Evolutionary conservation across 1,140 invertebrate genomes (phyloP), one percentile per base, ranked within the genome.

Genomic region (Samia ricini): DNA sequence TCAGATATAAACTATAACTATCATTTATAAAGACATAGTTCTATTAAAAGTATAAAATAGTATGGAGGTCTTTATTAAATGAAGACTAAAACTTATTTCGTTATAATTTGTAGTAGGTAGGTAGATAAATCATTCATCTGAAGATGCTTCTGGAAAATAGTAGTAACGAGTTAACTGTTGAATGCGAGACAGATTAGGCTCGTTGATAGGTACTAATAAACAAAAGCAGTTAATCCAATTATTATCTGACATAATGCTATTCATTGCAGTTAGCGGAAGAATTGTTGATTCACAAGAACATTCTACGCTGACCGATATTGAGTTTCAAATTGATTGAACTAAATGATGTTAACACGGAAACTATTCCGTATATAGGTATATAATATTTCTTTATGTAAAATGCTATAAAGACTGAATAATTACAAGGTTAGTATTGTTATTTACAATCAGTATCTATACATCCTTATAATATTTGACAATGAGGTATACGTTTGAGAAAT

Each of bases 181-280:
- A 42, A 42, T 15, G 33, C n/a, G 10, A 42, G 33, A 1, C 33
- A 42, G 10, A 15, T 42, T 42, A 42, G 33, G 33, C 33, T 15
- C 15, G 12, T n/a, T n/a, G n/a, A n/a, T 12, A 5, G 33, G 52
- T 57, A 66, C 65, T 71, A 63, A 23, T 21, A 64, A 66, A 48
- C 58, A 55, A 52, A 60, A 69, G 59, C 61, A 51, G 68, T 63
- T 85, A 76, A 81, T 77, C 76, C 68, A 81, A 85, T 85, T 85
- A 42, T 42, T 42, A 79, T 73, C 69, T 85, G 80, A 81, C 76
- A 81, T 76, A 81, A 78, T 74, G 64, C 60, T 74, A 64, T 66
- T 69, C 26, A 26, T 51, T 64, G 64, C 71, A 69, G 72, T 85
- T 81, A 78, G 64, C 71, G 72, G 75, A 82, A 85, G 68, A 76